phyloP scores from a whole-genome alignment of 2,113 vertebrate genomes.

The Caloenas nicobarica region DNA sequence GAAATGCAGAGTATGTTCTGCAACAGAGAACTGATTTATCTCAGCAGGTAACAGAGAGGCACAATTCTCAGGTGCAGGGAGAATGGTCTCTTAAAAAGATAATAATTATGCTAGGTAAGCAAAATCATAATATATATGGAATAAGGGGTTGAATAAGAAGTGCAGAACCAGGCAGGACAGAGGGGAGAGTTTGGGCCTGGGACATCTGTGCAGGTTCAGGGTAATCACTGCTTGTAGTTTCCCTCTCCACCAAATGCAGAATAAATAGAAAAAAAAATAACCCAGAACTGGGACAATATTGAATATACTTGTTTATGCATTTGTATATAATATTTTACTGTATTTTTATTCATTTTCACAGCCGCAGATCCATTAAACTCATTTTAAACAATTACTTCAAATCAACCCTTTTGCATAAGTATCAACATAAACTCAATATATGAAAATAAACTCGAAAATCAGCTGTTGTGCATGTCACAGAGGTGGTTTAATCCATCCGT shows the following conservation, averaged over 20 bases:
- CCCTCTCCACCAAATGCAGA: not conserved
- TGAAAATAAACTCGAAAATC: slow-evolving; percentile 49
- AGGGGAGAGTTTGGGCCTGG: not conserved
- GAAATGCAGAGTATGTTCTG: not conserved
- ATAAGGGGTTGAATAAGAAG: not conserved
- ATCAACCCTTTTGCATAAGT: not conserved
- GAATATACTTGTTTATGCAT: not conserved
- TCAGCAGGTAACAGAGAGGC: not conserved
- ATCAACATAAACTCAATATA: slow-evolving; percentile 1
- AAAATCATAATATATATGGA: not conserved
- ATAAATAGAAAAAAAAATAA: not conserved
- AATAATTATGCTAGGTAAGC: not conserved
- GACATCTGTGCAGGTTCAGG: not conserved
- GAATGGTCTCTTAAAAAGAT: not conserved
- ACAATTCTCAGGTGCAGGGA: not conserved
- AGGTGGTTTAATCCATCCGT: slow-evolving; percentile 21
- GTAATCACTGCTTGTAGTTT: not conserved
- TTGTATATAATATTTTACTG: not conserved
- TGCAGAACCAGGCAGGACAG: not conserved
- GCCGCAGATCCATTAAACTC: not conserved
- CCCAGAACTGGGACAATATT: not conserved
- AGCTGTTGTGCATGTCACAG: not conserved
- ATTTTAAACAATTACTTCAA: not conserved
- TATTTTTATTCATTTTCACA: not conserved
- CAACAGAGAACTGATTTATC: not conserved